A percentile compares a stretch with the other conserved stretches of the same genome.
These are phyloP conservation scores for Saxidomus purpurata DNA, from an alignment of 1,140 invertebrate genomes.

Conservation along the genomic window DNA sequence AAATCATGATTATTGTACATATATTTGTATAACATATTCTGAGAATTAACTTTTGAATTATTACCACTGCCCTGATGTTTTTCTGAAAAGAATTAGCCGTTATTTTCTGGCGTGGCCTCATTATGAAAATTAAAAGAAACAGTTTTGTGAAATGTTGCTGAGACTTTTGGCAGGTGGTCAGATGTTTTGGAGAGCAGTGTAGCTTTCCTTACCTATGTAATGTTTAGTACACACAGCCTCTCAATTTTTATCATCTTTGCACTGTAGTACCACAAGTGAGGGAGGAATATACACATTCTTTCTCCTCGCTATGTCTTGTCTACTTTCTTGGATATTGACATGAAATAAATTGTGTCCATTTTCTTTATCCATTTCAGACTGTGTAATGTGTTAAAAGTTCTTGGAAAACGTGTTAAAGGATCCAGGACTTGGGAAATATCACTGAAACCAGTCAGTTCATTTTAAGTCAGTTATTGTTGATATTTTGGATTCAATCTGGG, in stretches of 20 bases:
- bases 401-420: neutral
- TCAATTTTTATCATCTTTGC: neutral
- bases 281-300: neutral
- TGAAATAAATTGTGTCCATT: constrained; percentile 30
- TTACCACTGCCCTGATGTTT: too few species aligned
- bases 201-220: constrained; percentile 8
- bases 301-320: neutral
- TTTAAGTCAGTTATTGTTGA: neutral
- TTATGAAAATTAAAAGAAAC: too few species aligned
- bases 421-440: neutral
- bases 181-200: neutral
- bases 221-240: constrained; percentile 9
- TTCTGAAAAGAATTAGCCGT: too few species aligned
- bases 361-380: constrained; percentile 18
- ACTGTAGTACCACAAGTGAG: neutral
- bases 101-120: too few species aligned
- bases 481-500: constrained; percentile 14
- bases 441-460: constrained; percentile 1
- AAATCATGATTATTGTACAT: too few species aligned
- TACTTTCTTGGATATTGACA: constrained; percentile 1
- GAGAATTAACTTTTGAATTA: too few species aligned
- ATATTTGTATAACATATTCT: too few species aligned
- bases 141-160: too few species aligned
- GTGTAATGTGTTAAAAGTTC: neutral
- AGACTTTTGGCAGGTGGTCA: too few species aligned